Conservation (phyloP, 92 coral and sea anemone genomes). For the Desmophyllum pertusum region DNA sequence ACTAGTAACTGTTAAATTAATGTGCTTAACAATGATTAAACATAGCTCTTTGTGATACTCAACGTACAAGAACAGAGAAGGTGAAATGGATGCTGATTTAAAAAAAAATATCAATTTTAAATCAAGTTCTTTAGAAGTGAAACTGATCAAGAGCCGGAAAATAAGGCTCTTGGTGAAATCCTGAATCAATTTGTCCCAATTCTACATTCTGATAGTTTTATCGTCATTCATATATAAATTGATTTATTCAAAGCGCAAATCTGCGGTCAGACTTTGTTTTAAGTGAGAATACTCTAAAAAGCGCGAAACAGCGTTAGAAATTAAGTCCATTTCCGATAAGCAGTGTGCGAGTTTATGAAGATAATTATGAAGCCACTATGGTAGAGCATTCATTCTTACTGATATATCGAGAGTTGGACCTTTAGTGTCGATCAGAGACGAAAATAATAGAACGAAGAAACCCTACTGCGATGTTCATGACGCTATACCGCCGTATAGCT, state of each 20-base stretch:
- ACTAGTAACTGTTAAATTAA: conserved; percentile 4
- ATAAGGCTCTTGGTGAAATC: not conserved
- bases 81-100: not conserved
- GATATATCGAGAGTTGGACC: too few relatives aligned
- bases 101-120: not conserved
- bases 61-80: not conserved
- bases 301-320: not conserved
- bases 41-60: not conserved
- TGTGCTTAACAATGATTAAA: not conserved
- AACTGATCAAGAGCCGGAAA: too few relatives aligned
- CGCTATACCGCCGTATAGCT: not conserved
- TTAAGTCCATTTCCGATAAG: not conserved
- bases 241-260: not conserved
- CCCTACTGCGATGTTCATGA: not conserved
- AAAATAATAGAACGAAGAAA: not conserved
- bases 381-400: not conserved
- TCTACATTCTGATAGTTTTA: not conserved
- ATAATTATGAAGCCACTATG: not conserved
- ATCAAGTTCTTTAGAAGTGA: too few relatives aligned
- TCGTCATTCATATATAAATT: not conserved
- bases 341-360: not conserved
- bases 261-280: not conserved
- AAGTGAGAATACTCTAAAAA: not conserved
- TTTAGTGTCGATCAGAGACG: conserved; percentile 11
- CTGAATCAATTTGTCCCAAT: not conserved